A percentile compares a stretch with the other conserved stretches of the same genome.
Conservation (phyloP, 2,113 vertebrate genomes). For the Spermophilus dauricus region DNA sequence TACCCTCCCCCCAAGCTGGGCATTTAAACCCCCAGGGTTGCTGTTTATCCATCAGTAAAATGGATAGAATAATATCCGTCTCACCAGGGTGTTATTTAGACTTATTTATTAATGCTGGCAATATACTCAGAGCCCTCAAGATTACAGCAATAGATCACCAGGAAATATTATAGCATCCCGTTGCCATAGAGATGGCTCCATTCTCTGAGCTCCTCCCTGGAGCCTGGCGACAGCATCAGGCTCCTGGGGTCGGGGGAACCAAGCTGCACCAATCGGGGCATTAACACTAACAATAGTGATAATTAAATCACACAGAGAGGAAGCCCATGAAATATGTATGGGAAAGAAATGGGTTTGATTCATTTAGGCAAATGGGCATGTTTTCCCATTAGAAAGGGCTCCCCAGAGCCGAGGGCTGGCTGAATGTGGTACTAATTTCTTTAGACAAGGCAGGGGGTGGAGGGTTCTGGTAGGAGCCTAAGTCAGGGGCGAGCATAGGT, state of each 20-base stretch:
- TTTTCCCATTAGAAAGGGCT: constrained; percentile 73
- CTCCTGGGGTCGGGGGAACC: constrained; percentile 18
- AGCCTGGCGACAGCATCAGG: background rate
- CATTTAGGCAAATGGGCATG: constrained; percentile 76
- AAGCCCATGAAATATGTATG: constrained; percentile 81
- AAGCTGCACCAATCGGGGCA: constrained; percentile 5
- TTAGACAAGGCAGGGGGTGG: background rate
- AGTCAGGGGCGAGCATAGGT: background rate
- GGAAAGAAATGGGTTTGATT: constrained; percentile 76
- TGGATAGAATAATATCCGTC: constrained; percentile 76
- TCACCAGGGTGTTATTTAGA: constrained; percentile 74
- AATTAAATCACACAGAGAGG: constrained; percentile 80
- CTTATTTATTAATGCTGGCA: constrained; percentile 76
- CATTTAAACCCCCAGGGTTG: background rate
- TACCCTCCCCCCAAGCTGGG: background rate
- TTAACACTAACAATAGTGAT: constrained; percentile 76
- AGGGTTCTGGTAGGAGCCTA: background rate
- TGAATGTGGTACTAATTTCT: background rate
- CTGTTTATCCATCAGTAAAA: constrained; percentile 72
- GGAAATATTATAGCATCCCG: constrained; percentile 66
- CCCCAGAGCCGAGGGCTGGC: background rate
- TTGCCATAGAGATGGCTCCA: constrained; percentile 67
- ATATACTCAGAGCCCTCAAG: constrained; percentile 73
- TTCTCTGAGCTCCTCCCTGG: background rate
- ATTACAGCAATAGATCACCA: constrained; percentile 79